Percentiles rank a stretch among this genome's conserved stretches.
Conservation (phyloP, 2,888 invertebrate species). For the Stenotaenia linearis region DNA sequence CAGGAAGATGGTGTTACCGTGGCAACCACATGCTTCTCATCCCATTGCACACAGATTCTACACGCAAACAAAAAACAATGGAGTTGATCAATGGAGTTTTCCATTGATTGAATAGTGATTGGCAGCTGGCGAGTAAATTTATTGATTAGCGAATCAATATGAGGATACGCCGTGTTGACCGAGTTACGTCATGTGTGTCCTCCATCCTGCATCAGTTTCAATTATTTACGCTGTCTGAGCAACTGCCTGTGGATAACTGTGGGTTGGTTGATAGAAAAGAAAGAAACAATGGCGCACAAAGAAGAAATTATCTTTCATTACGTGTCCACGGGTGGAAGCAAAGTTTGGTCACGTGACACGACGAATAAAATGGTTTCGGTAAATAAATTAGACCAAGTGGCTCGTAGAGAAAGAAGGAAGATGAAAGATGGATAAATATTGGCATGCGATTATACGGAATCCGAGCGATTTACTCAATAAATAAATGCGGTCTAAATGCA, state of each 20-base stretch:
- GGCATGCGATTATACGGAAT: background rate
- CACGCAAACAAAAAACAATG: background rate
- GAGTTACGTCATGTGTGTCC: background rate
- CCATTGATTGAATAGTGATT: background rate
- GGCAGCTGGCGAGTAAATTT: background rate
- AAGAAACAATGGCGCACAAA: background rate
- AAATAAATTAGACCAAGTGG: too few relatives aligned
- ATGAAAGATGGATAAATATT: background rate
- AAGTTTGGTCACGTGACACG: background rate
- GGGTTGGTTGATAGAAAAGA: background rate
- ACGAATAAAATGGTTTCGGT: background rate
- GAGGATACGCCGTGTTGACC: background rate
- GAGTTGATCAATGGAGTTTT: background rate
- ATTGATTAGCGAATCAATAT: conserved; percentile 2
- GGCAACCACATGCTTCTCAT: background rate
- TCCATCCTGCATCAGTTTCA: conserved; percentile 12
- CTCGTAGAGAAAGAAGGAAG: too few relatives aligned
- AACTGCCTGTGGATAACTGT: conserved; percentile 1
- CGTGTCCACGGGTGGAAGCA: background rate
- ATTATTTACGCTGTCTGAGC: conserved; percentile 18
- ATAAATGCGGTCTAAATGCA: too few relatives aligned
- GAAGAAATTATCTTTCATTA: background rate
- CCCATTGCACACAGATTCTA: background rate
- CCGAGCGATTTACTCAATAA: too few relatives aligned
- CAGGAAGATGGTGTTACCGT: background rate